These are phyloP conservation scores for Hypanus sabinus DNA, from an alignment of 2,113 vertebrate species.

Conservation along the genomic window DNA sequence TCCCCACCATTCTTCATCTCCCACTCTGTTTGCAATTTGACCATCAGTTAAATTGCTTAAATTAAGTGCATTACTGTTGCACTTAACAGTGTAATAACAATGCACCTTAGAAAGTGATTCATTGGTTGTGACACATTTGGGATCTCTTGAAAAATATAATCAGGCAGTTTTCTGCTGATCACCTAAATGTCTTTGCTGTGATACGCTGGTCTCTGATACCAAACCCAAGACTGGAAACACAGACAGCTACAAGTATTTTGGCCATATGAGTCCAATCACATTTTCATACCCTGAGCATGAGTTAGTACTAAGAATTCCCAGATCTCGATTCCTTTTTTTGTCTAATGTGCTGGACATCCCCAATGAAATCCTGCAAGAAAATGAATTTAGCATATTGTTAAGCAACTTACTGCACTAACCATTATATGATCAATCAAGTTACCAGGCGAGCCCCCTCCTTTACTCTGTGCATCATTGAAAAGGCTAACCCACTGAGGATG, in stretches of 20 bases:
- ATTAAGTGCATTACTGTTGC: too few relatives aligned
- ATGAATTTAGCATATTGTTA: background rate
- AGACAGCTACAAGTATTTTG: background rate
- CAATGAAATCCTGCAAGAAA: background rate
- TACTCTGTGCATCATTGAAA: background rate
- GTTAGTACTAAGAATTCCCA: background rate
- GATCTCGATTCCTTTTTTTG: background rate
- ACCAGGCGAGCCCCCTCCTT: background rate
- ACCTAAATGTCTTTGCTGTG: background rate
- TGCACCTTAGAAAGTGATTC: background rate
- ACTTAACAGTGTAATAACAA: background rate
- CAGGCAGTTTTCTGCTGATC: background rate
- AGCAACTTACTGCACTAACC: background rate
- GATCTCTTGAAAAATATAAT: background rate
- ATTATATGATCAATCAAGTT: too few relatives aligned
- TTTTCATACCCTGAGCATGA: background rate
- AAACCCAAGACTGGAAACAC: background rate
- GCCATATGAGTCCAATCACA: background rate
- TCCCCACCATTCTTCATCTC: background rate
- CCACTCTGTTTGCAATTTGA: background rate
- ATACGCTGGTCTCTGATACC: background rate
- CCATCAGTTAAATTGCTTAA: too few relatives aligned
- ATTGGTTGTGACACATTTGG: background rate
- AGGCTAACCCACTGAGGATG: background rate
- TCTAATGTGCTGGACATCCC: background rate